Conservation (phyloP, 2,888 invertebrate species). For the Nymphalis urticae region DNA sequence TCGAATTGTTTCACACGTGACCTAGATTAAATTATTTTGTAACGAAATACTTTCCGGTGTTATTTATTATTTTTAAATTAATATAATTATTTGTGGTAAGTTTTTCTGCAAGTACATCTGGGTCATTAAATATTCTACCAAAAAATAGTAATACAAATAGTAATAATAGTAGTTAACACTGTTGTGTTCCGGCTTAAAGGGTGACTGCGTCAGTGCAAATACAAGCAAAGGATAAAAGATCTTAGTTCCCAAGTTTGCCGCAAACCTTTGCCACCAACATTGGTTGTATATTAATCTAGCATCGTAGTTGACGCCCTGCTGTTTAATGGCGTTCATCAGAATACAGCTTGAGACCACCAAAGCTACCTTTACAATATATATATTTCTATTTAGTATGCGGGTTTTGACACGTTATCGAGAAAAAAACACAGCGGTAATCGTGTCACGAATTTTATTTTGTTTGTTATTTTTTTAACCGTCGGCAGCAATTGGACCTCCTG, state of each 20-base stretch:
- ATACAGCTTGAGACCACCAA: constrained; percentile 6
- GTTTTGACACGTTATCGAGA: constrained; percentile 3
- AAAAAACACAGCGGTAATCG: background rate
- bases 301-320: background rate
- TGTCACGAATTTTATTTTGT: background rate
- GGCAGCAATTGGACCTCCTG: too few species aligned
- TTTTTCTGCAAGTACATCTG: too few species aligned
- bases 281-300: background rate
- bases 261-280: background rate
- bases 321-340: constrained; percentile 2
- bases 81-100: too few species aligned
- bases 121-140: too few species aligned
- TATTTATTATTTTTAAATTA: too few species aligned
- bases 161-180: too few species aligned
- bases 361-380: background rate
- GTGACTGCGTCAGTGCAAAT: too few species aligned
- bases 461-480: background rate
- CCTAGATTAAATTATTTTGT: background rate
- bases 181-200: too few species aligned
- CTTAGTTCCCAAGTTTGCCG: too few species aligned
- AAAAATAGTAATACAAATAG: too few species aligned
- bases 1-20: constrained; percentile 8
- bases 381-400: constrained; percentile 7
- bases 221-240: too few species aligned
- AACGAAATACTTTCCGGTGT: too few species aligned